Evolutionary conservation across 2,113 vertebrate species (phyloP), one percentile per base, ranked within the genome.

Genomic region (Actenoides lindsayi): DNA sequence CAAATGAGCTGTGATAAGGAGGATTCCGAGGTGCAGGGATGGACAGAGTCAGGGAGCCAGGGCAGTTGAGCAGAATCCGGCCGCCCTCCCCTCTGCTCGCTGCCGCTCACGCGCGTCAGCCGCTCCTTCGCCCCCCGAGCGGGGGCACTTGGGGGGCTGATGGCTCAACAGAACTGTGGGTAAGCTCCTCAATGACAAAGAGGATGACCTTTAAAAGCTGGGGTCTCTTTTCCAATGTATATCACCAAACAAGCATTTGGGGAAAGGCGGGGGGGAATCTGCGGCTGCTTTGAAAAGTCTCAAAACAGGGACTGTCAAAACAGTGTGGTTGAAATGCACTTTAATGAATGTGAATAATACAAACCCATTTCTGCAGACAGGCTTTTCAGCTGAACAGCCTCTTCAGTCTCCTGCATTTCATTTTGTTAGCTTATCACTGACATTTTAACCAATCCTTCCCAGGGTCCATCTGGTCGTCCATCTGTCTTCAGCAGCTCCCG

Each of bases 401-500:
- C 91, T 83, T 78, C 75, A 95, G 77, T 91, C 74, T 95, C 57
- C 78, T 96, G 84, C 65, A 71, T 94, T 96, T 97, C 91, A 84
- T 95, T 96, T 95, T 95, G 94, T 97, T 96, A 93, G 76, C 94
- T 98, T 97, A 93, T 97, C 97, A 90, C 81, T 94, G 95, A 88
- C 94, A 97, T 98, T 98, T 97, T 93, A 97, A 96, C 96, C 96
- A 96, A 87, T 94, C 95, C 89, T 97, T 96, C 93, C 75, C 82
- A 81, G 70, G 77, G 91, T 97, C 97, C 98, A 98, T 98, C 97
- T 98, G 98, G 80, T 90, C 82, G 84, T 92, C 98, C 98, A 98
- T 98, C 98, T 98, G 98, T 98, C 97, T 97, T 96, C 70, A 94
- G 81, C 79, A 93, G 95, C 89, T 84, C 97, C 86, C 94, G 95